phyloP scores from a whole-genome alignment of 2,113 vertebrate species.

The Salminus brasiliensis region DNA sequence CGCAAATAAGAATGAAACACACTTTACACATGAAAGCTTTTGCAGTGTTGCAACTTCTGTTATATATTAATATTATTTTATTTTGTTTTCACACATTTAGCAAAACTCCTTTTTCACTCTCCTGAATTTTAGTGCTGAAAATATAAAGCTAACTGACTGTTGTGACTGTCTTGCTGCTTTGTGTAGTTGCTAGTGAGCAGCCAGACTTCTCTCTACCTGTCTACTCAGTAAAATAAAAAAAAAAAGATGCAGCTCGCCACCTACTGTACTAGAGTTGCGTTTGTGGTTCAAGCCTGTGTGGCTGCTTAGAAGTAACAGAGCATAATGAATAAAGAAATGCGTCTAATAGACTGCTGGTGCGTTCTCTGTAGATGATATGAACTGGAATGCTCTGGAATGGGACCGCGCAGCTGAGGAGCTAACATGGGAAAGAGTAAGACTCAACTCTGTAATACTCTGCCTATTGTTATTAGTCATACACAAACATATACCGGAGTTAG shows the following conservation, averaged over 20 bases:
- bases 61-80: too few relatives aligned
- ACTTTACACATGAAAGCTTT: too few relatives aligned
- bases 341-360: conserved; percentile 13
- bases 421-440: conserved; percentile 92
- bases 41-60: too few relatives aligned
- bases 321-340: not conserved
- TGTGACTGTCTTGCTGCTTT: not conserved
- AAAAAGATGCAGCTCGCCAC: too few relatives aligned
- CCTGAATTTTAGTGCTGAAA: not conserved
- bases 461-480: not conserved
- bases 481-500: not conserved
- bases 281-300: not conserved
- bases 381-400: conserved; percentile 98
- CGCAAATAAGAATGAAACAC: too few relatives aligned
- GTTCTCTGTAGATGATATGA: conserved; percentile 87
- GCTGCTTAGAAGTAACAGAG: too few relatives aligned
- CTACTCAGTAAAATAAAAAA: too few relatives aligned
- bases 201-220: not conserved
- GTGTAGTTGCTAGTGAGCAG: not conserved
- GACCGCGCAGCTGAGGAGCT: conserved; percentile 96
- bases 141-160: not conserved
- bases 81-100: not conserved
- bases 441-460: conserved; percentile 27
- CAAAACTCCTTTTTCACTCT: not conserved
- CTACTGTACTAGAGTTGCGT: not conserved